Evolutionary conservation across 2,888 invertebrate species (phyloP).

Genomic region (Sicus ferrugineus): DNA sequence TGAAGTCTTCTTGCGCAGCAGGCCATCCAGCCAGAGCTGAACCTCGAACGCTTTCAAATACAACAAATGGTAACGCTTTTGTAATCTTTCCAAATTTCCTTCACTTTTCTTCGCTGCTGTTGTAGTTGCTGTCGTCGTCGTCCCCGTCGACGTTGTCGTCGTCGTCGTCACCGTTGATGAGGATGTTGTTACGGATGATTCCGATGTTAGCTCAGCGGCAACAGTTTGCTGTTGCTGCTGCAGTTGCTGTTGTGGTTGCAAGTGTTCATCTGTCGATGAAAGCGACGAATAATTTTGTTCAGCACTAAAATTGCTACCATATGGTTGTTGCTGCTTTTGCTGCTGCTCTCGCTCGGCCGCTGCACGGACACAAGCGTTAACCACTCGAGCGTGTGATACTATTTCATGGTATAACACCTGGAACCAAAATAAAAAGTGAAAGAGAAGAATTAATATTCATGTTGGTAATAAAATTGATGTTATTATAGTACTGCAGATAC

Average conservation of each 20-base stretch:
- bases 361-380: conserved; percentile 80
- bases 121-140: conserved; percentile 19
- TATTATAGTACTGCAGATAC: no score
- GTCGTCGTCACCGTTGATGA: conserved; percentile 28
- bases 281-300: conserved; percentile 51
- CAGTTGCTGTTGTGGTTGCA: conserved; percentile 35
- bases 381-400: conserved; percentile 88
- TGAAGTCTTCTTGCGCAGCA: conserved; percentile 73
- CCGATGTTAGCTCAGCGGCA: conserved; percentile 39
- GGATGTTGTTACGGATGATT: conserved; percentile 43
- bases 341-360: conserved; percentile 67
- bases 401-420: conserved; percentile 93
- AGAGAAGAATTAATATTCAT: no score
- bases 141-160: conserved; percentile 36
- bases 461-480: no score
- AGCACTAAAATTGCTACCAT: conserved; percentile 54
- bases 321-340: conserved; percentile 45
- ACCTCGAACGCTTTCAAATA: conserved; percentile 90
- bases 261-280: conserved; percentile 52
- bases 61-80: conserved; percentile 88
- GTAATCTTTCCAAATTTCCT: conserved; percentile 70
- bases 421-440: conserved; percentile 52
- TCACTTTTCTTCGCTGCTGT: conserved; percentile 51
- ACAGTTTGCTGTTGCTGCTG: conserved; percentile 51
- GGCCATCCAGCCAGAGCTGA: conserved; percentile 88